Conservation (phyloP, 2,888 invertebrate species). For the Apomyelois bistriatella region DNA sequence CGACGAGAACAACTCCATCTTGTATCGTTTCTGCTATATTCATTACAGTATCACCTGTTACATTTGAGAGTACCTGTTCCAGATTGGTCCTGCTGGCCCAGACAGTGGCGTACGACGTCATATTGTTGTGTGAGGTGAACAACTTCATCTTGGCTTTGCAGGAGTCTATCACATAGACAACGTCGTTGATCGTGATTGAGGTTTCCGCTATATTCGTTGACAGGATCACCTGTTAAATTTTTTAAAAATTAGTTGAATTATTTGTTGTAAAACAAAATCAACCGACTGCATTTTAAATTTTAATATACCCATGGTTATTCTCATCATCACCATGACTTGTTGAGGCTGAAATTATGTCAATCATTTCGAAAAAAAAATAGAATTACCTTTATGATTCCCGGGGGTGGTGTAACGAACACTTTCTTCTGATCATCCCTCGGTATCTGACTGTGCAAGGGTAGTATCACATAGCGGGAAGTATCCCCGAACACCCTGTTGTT, state of each 20-base stretch:
- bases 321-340: too few relatives aligned
- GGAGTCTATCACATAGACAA: slow-evolving; percentile 98
- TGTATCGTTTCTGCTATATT: too few relatives aligned
- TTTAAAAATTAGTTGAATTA: neutral
- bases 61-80: slow-evolving; percentile 83
- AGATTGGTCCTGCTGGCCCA: slow-evolving; percentile 97
- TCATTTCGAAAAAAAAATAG: neutral
- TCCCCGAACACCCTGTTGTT: slow-evolving; percentile 86
- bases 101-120: slow-evolving; percentile 98
- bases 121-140: slow-evolving; percentile 98
- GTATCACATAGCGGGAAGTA: slow-evolving; percentile 82
- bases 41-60: too few relatives aligned
- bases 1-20: slow-evolving; percentile 98
- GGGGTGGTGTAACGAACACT: slow-evolving; percentile 93
- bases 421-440: slow-evolving; percentile 96
- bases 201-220: slow-evolving; percentile 99
- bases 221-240: slow-evolving; percentile 87
- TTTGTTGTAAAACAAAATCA: neutral
- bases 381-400: slow-evolving; percentile 89
- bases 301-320: too few relatives aligned
- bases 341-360: too few relatives aligned
- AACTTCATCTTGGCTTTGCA: slow-evolving; percentile 99
- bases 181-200: slow-evolving; percentile 98
- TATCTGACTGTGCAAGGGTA: slow-evolving; percentile 98
- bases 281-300: too few relatives aligned